Evolutionary conservation across 2,888 invertebrate genomes (phyloP).

Genomic region (Uropetala carovei): DNA sequence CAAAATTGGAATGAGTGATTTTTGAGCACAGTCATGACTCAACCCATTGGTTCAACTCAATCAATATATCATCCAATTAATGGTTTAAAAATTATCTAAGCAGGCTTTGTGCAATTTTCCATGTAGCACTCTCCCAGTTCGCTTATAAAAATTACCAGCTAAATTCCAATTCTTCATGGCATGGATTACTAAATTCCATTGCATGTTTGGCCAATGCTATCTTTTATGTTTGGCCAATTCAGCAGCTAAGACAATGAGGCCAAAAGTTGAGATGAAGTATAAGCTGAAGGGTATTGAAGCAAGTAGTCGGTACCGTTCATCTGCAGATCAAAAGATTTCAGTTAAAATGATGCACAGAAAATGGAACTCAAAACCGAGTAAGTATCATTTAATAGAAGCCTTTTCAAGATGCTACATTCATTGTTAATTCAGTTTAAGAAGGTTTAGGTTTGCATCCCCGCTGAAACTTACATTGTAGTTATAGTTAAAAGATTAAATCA

Average conservation of each 20-base stretch:
- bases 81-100: constrained; percentile 33
- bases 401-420: too few relatives aligned
- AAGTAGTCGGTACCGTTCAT: constrained; percentile 86
- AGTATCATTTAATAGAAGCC: too few relatives aligned
- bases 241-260: constrained; percentile 70
- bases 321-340: constrained; percentile 74
- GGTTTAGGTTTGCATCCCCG: too few relatives aligned
- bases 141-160: constrained; percentile 43
- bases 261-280: constrained; percentile 85
- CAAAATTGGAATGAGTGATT: constrained; percentile 43
- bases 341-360: background rate
- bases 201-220: constrained; percentile 46
- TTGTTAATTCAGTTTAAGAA: too few relatives aligned
- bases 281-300: constrained; percentile 88
- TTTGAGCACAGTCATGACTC: background rate
- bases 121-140: background rate
- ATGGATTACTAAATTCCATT: constrained; percentile 15
- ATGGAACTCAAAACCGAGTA: background rate
- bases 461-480: too few relatives aligned
- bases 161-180: constrained; percentile 40
- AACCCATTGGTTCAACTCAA: constrained; percentile 17
- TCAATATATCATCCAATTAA: background rate
- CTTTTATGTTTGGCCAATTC: constrained; percentile 54
- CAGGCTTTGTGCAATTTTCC: constrained; percentile 18
- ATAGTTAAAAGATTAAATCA: too few relatives aligned